Base-by-base conservation (phyloP, 1,140 invertebrate species). In the Camponotus vicinus region DNA sequence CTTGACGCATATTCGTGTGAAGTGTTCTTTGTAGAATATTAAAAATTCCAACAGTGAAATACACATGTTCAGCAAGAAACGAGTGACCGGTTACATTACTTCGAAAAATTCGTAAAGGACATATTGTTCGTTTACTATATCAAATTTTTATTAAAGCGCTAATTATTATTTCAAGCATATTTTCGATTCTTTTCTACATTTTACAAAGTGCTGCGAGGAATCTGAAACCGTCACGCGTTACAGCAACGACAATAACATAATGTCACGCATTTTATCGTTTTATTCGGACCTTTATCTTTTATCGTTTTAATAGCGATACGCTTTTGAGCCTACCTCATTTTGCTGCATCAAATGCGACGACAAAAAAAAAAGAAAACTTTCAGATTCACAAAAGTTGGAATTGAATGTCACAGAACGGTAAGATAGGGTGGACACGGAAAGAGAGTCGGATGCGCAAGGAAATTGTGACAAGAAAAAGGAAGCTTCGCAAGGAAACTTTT, bases 341-440 rank as follows among this genome's bases (percentile, higher is more conserved):
- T 32, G 34, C 45, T 8, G 11, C 7, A 40, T 45, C 37, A 5
- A 2, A 37, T n/a, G 18, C 11, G 11, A 4, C 13, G 13, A 37
- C 4, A 55, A 45, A 37, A 32, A 61, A 61, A 37, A 3, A 13
- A 0, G 15, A 6, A 27, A 27, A 69, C 57, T 40, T 75, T 73
- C 55, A 71, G 52, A 71, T 82, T 18, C 27, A 63, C 40, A 57
- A 75, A 75, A 83, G 69, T 83, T 83, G 49, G 7, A 83, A 83
- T 83, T 63, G 69, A 73, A 73, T 75, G 69, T 61, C 79, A 61
- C 73, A 83, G 40, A 11, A 83, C 40, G 40, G 69, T 37, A 15
- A 69, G 52, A 21, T 15, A 7, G n/a, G 42, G 15, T 37, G n/a
- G n/a, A 52, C n/a, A 9, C 1, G 21, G 32, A 37, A 45, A 21